Evolutionary conservation across 2,797 vertebrate species (phyloP).

Genomic region (Brotula barbata): DNA sequence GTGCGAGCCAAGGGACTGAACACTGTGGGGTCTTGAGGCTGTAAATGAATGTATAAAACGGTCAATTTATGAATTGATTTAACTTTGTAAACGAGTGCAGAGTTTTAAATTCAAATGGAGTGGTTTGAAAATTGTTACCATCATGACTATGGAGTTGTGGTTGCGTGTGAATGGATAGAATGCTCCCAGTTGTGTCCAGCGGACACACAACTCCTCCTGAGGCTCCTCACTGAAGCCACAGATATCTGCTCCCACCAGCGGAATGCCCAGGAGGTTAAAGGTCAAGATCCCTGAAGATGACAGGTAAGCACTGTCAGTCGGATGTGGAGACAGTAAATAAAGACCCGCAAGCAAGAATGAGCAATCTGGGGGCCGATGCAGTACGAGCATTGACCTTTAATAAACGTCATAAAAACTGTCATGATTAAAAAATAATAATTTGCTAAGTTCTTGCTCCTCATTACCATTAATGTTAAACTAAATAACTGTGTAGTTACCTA

Average conservation of each 20-base stretch:
- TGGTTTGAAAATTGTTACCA: slow-evolving; percentile 56
- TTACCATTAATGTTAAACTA: too few relatives aligned
- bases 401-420: too few relatives aligned
- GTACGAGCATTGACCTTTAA: too few relatives aligned
- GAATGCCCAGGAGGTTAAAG: slow-evolving; percentile 88
- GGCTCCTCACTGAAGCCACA: slow-evolving; percentile 85
- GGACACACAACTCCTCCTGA: slow-evolving; percentile 86
- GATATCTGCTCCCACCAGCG: slow-evolving; percentile 86
- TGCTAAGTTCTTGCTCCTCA: too few relatives aligned
- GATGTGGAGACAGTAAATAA: background rate
- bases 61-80: background rate
- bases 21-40: slow-evolving; percentile 83
- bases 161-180: slow-evolving; percentile 91
- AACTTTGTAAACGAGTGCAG: background rate
- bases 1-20: slow-evolving; percentile 79
- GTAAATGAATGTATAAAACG: slow-evolving; percentile 8
- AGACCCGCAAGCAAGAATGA: too few relatives aligned
- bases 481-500: too few relatives aligned
- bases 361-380: too few relatives aligned
- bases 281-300: slow-evolving; percentile 81
- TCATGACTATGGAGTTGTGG: slow-evolving; percentile 80
- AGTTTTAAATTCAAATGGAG: too few relatives aligned
- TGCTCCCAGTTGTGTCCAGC: slow-evolving; percentile 89
- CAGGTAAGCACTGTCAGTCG: background rate
- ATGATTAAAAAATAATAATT: too few relatives aligned